Percentiles rank a stretch among this genome's conserved stretches.
Conservation (phyloP, 2,113 vertebrate species). For the Lanius ludovicianus region DNA sequence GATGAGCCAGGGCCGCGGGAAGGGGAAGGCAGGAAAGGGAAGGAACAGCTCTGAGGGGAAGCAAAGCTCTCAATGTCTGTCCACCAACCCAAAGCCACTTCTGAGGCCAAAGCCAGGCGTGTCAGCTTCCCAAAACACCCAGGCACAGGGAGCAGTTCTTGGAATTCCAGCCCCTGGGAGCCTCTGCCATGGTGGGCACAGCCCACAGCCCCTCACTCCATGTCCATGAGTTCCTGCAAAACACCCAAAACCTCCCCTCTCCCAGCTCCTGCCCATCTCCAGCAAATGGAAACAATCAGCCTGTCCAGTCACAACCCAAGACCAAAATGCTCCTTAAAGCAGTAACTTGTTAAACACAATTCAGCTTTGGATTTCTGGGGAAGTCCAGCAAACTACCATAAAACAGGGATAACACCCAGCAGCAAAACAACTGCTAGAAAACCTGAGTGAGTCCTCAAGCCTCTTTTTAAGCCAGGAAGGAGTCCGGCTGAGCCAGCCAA, state of each 20-base stretch:
- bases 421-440: neutral
- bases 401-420: neutral
- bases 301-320: neutral
- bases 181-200: neutral
- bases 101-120: neutral
- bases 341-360: neutral
- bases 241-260: neutral
- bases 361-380: neutral
- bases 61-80: neutral
- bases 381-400: neutral
- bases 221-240: neutral
- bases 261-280: neutral
- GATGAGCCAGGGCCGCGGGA: accelerated
- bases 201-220: accelerated
- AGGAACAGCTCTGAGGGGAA: neutral
- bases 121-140: neutral
- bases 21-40: neutral
- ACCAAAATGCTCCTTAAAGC: neutral
- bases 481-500: neutral
- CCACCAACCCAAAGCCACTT: neutral
- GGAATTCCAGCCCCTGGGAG: neutral
- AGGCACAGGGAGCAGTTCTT: neutral
- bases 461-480: neutral
- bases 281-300: neutral
- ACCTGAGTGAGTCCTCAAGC: neutral